Evolutionary conservation across 2,113 vertebrate genomes (phyloP), one percentile per base, ranked within the genome.

Genomic region (Cyrtonyx montezumae): DNA sequence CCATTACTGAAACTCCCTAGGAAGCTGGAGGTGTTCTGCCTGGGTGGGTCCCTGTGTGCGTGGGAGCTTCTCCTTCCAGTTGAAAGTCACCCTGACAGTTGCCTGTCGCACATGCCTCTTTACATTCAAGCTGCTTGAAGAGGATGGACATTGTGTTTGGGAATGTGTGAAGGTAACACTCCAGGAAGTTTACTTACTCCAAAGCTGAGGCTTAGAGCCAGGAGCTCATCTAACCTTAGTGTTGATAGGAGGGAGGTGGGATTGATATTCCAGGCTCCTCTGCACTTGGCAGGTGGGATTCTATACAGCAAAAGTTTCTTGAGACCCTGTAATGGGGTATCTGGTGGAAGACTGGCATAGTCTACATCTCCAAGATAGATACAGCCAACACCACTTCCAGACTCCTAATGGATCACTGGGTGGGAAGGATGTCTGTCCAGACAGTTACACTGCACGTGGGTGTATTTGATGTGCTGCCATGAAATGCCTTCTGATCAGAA

Each of bases 381-480:
- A 1, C 21, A 80, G 90, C 88, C 88, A 93, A 48, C 85, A 88
- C 37, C 46, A 63, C 58, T 94, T 96, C 83, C 79, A 0, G 3
- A n/a, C 69, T 95, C 49, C 73, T 84, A 26, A 78, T 63, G 76
- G 79, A 43, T 91, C 51, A 34, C 51, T 43, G 25, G 55, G 51
- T 84, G 76, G 65, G 61, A 91, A 11, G 42, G 37, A 40, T 86
- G 76, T 93, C 82, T 91, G 79, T 78, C 85, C 95, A 90, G 92
- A 68, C 79, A 93, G 61, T 66, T 81, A 13, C 48, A 30, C 83
- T 86, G 82, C 76, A 78, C 1, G 77, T 95, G 94, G 94, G 92
- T 87, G 94, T 95, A 90, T 91, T 94, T 96, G 96, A 91, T 88
- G 90, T 93, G 66, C 93, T 96, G 95, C 96, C 95, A 92, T 89